Evolutionary conservation across 1,140 invertebrate genomes (phyloP), one percentile per base, ranked within the genome.

Genomic region (Trachymyrmex septentrionalis): DNA sequence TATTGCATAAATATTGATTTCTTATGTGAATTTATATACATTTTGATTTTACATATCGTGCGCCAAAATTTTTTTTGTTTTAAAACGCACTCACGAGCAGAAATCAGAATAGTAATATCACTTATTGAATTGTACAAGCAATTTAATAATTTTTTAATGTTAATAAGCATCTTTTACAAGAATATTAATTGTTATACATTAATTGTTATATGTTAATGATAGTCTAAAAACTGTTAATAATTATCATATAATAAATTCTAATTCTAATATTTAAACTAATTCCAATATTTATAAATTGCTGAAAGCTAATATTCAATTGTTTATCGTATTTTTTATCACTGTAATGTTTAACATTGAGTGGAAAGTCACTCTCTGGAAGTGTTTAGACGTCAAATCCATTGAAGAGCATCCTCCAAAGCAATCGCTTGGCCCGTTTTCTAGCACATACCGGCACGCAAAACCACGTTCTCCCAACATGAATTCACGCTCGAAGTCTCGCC

Each of bases 401-500:
- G 55, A 61, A 21, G 4, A 38, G 80, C 53, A 30, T 44, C 24
- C 19, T 71, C 19, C 21, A 34, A 24, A 24, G 66, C 66, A 34
- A 61, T 38, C 69, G 55, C 44, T 48, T 30, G 38, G 38, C 24
- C 34, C 21, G 55, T 73, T 61, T 61, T 61, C 55, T 21, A 59
- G 38, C 53, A 59, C 14, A 38, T n/a, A 59, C 16, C 67, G 48
- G 21, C 67, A 27, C 34, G 67, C 80, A 69, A 82, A 72, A 53
- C 21, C 50, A 55, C 78, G 57, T 44, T 82, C 14, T 61, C 34
- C 34, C 12, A 59, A n/a, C 50, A 12, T 48, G 57, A 44, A 24
- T 73, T 84, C 44, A 84, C 69, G 69, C 69, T 84, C 38, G 6
- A 75, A 84, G 69, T 84, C 80, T 38, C 80, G 27, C 55, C 38